Evolutionary conservation across 2,113 vertebrate species (phyloP).

Genomic region (Sylvicapra grimmia): DNA sequence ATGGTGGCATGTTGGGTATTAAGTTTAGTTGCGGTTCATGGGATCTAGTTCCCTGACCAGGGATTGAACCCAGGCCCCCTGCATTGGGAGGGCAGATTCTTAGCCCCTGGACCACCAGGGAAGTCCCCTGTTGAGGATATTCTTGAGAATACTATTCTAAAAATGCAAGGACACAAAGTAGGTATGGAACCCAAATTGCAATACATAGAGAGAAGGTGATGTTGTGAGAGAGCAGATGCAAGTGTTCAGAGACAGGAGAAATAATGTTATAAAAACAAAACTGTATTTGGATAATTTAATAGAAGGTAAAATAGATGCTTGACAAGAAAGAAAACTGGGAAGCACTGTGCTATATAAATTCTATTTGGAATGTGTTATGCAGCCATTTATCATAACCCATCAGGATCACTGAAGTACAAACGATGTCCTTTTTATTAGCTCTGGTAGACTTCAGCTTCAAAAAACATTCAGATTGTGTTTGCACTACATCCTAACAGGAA

Average conservation of each 20-base stretch:
- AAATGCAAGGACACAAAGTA: not conserved
- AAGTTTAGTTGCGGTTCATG: accelerated
- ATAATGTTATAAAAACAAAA: not conserved
- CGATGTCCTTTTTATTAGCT: not conserved
- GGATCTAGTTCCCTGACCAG: not conserved
- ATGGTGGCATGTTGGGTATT: not conserved
- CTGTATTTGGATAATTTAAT: not conserved
- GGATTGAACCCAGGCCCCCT: not conserved
- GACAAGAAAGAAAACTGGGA: not conserved
- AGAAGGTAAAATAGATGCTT: not conserved
- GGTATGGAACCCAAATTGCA: not conserved
- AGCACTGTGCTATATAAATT: not conserved
- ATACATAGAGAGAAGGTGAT: not conserved
- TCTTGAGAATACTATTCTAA: not conserved
- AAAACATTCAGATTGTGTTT: not conserved
- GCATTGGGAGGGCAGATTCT: not conserved
- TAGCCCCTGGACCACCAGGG: not conserved
- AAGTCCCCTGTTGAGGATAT: not conserved
- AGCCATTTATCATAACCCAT: not conserved
- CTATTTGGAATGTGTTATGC: not conserved
- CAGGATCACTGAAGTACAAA: not conserved
- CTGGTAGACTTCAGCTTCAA: not conserved
- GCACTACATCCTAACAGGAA: not conserved
- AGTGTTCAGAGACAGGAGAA: not conserved
- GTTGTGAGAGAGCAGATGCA: not conserved